Conservation (phyloP, 30 jellyfish, hydroid and myxozoan genomes). For the Rhopilema esculentum region DNA sequence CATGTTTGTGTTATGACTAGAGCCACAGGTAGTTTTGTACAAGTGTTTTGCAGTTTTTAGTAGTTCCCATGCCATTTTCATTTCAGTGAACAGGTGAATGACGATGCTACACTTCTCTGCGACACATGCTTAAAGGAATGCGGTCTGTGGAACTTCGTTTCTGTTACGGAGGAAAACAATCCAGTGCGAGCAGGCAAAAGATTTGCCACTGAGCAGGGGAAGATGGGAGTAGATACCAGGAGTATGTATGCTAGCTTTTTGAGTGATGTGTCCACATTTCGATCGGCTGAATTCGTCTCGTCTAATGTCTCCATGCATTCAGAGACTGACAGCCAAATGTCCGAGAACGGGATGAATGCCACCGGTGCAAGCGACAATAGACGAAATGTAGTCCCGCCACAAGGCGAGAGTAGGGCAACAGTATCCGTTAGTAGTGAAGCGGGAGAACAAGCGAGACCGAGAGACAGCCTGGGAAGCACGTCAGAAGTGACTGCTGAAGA, state of each 20-base stretch:
- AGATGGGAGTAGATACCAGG: slow-evolving; percentile 46
- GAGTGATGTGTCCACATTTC: slow-evolving; percentile 69
- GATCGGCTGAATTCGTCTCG: slow-evolving; percentile 84
- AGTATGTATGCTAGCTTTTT: slow-evolving; percentile 66
- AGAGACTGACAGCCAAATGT: slow-evolving; percentile 76
- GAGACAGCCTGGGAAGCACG: slow-evolving; percentile 6
- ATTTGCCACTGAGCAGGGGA: slow-evolving; percentile 31
- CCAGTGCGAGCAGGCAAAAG: slow-evolving; percentile 54
- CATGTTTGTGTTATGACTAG: too few species aligned
- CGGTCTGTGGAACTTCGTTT: slow-evolving; percentile 94
- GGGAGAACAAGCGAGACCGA: slow-evolving; percentile 13
- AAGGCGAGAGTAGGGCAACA: slow-evolving; percentile 15
- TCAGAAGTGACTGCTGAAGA: slow-evolving; percentile 14
- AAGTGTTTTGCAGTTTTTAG: too few species aligned
- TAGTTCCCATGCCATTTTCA: not conserved
- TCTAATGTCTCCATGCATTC: slow-evolving; percentile 90
- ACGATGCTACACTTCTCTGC: slow-evolving; percentile 89
- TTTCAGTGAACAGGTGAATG: slow-evolving; percentile 71
- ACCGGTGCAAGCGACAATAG: not conserved
- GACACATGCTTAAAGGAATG: slow-evolving; percentile 86
- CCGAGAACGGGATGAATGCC: slow-evolving; percentile 61
- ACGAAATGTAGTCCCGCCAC: not conserved
- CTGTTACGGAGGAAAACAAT: slow-evolving; percentile 48
- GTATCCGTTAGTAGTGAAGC: slow-evolving; percentile 16
- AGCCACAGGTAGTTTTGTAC: too few species aligned